Evolutionary conservation across 1,140 invertebrate species (phyloP).

Genomic region (Araneus ventricosus): DNA sequence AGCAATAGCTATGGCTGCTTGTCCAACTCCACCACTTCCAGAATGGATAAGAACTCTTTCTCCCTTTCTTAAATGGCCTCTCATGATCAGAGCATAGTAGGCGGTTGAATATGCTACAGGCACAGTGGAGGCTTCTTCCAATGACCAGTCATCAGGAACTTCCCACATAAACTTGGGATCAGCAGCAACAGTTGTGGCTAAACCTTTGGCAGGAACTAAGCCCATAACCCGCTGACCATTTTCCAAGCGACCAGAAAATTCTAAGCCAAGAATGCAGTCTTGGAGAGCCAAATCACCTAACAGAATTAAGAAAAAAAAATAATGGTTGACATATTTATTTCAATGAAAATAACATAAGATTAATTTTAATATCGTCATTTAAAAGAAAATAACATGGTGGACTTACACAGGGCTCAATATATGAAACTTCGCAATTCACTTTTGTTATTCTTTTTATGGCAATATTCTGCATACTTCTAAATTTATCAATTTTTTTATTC

Average conservation of each 20-base stretch:
- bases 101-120: conserved; percentile 96
- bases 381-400: too few relatives aligned
- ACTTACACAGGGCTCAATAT: too few relatives aligned
- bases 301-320: not conserved
- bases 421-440: too few relatives aligned
- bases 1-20: conserved; percentile 96
- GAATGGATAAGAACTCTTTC: conserved; percentile 96
- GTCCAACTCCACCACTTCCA: conserved; percentile 96
- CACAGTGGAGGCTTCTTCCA: conserved; percentile 95
- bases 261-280: conserved; percentile 90
- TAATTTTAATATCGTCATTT: too few relatives aligned
- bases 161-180: conserved; percentile 93
- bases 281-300: conserved; percentile 79
- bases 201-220: conserved; percentile 91
- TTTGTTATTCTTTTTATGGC: too few relatives aligned
- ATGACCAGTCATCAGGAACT: conserved; percentile 91
- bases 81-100: conserved; percentile 93
- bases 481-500: too few relatives aligned
- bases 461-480: too few relatives aligned
- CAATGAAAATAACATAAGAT: too few relatives aligned
- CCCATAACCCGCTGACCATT: conserved; percentile 94
- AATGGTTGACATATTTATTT: too few relatives aligned
- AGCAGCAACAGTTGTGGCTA: conserved; percentile 93
- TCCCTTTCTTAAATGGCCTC: conserved; percentile 90
- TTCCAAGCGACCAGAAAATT: conserved; percentile 91